Percentiles rank a stretch among this genome's conserved stretches.
Conservation (phyloP, 37 sponge, comb jelly and placozoan genomes). For the Beroe forskalii region DNA sequence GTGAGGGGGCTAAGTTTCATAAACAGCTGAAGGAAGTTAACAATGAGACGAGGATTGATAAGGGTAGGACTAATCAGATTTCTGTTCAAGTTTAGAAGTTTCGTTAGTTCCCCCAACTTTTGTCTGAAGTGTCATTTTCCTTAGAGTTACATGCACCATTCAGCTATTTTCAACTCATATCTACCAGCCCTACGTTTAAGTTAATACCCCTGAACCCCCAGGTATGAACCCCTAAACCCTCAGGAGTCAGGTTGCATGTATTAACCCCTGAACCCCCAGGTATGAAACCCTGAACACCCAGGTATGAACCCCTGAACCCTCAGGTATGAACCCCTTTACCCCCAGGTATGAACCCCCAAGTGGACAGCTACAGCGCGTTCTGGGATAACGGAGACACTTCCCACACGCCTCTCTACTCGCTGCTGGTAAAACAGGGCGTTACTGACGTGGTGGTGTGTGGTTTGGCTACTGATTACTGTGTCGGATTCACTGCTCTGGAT, state of each 20-base stretch:
- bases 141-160: not conserved
- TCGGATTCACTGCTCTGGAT: constrained; percentile 60
- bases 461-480: constrained; percentile 55
- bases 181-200: too few relatives aligned
- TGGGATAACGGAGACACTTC: constrained; percentile 64
- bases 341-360: constrained; percentile 16
- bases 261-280: too few relatives aligned
- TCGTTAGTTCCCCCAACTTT: too few relatives aligned
- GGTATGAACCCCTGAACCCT: too few relatives aligned
- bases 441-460: constrained; percentile 55
- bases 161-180: too few relatives aligned
- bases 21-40: not conserved
- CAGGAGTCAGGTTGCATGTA: too few relatives aligned
- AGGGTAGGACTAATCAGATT: not conserved
- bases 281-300: too few relatives aligned
- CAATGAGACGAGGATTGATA: constrained; percentile 1
- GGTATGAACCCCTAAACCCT: too few relatives aligned
- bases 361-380: constrained; percentile 60
- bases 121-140: too few relatives aligned
- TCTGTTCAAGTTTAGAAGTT: not conserved
- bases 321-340: too few relatives aligned
- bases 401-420: constrained; percentile 50
- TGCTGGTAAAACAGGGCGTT: not conserved
- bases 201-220: too few relatives aligned
- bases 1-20: constrained; percentile 47